Evolutionary conservation across 2,113 vertebrate genomes (phyloP).

Genomic region (Willisornis vidua): DNA sequence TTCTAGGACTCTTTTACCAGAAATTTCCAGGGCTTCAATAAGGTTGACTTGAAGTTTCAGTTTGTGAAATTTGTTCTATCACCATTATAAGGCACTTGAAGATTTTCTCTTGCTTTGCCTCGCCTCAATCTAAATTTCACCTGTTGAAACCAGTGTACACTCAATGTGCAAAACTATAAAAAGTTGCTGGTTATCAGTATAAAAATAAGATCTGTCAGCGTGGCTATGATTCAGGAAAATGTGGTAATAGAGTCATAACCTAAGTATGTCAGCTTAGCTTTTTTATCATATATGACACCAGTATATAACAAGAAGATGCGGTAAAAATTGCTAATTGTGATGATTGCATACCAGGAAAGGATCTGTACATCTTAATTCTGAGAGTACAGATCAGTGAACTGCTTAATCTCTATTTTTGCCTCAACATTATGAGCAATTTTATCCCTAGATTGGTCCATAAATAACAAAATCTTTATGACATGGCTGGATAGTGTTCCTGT

Average conservation of each 20-base stretch:
- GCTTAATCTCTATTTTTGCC: not conserved
- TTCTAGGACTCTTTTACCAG: not conserved
- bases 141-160: not conserved
- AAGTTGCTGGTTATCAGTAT: not conserved
- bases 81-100: not conserved
- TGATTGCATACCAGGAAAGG: not conserved
- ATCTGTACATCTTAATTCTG: not conserved
- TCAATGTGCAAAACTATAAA: not conserved
- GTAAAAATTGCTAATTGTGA: not conserved
- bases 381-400: not conserved
- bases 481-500: not conserved
- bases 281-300: not conserved
- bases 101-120: not conserved
- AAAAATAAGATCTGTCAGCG: not conserved
- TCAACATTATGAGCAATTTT: not conserved
- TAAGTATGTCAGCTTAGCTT: not conserved
- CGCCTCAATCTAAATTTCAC: not conserved
- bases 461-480: not conserved
- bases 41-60: not conserved
- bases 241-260: not conserved
- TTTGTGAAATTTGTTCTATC: not conserved
- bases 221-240: not conserved
- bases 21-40: not conserved
- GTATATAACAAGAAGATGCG: not conserved
- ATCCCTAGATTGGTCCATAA: not conserved